phyloP scores from a whole-genome alignment of 1,140 invertebrate species.

The Pollicipes pollicipes region DNA sequence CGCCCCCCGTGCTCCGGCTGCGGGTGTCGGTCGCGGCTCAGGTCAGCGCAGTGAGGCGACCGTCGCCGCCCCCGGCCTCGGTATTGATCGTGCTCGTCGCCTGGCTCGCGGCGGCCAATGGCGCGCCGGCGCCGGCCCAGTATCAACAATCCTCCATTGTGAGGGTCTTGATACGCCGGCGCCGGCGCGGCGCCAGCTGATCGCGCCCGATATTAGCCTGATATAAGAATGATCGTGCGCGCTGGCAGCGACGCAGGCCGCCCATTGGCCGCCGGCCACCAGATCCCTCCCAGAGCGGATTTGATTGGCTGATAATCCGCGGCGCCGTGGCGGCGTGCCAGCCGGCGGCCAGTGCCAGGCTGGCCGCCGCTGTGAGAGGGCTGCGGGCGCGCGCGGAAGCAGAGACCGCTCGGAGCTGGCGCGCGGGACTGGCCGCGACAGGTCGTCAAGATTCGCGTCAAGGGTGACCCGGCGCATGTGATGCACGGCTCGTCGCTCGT shows the following conservation, averaged over 20 bases:
- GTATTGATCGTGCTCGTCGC: background rate
- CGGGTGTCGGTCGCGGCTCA: too few relatives aligned
- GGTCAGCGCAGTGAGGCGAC: too few relatives aligned
- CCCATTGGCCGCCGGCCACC: background rate
- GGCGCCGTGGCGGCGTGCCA: too few relatives aligned
- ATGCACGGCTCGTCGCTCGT: background rate
- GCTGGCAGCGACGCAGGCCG: background rate
- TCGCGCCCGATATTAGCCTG: background rate
- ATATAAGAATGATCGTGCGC: conserved; percentile 1
- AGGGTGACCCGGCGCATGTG: background rate
- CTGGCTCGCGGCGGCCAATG: background rate
- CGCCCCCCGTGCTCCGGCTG: too few relatives aligned
- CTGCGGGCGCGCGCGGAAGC: background rate
- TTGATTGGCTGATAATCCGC: background rate
- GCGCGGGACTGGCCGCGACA: background rate
- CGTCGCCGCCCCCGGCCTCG: too few relatives aligned
- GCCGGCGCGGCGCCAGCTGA: too few relatives aligned
- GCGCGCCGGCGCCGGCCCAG: too few relatives aligned
- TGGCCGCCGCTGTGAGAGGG: too few relatives aligned
- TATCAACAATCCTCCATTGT: background rate
- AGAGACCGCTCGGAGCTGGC: too few relatives aligned
- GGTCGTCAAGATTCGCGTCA: background rate
- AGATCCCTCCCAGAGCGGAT: background rate
- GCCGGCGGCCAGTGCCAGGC: background rate
- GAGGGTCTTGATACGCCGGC: background rate